Conservation (phyloP, 2,113 vertebrate genomes). For the Colinus virginianus region DNA sequence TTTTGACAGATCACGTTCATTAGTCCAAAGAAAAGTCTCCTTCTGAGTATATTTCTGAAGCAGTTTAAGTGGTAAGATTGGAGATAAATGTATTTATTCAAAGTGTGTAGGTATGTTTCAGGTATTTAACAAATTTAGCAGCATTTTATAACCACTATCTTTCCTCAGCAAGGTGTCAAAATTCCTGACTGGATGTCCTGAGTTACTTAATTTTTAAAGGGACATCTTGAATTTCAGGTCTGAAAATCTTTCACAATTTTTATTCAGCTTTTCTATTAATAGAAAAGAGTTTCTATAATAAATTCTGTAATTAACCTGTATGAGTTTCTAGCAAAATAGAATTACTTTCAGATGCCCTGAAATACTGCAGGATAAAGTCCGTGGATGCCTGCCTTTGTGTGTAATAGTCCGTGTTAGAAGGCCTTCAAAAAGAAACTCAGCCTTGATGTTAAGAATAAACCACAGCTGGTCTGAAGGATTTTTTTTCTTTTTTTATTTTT, state of each 20-base stretch:
- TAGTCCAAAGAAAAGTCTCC: constrained; percentile 89
- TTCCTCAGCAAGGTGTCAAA: not conserved
- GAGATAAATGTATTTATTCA: not conserved
- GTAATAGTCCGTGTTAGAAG: not conserved
- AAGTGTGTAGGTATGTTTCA: not conserved
- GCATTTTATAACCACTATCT: not conserved
- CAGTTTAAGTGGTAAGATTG: constrained; percentile 91
- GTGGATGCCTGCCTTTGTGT: not conserved
- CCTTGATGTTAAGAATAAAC: not conserved
- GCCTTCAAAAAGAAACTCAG: not conserved
- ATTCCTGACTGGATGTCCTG: not conserved
- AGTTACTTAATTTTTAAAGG: not conserved
- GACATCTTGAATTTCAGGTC: not conserved
- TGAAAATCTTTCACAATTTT: not conserved
- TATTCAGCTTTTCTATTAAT: not conserved
- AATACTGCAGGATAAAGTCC: not conserved
- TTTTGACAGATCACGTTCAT: constrained; percentile 88
- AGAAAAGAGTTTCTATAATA: not conserved
- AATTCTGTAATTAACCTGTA: not conserved
- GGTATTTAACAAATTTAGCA: not conserved
- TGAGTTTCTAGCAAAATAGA: not conserved
- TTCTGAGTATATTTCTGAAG: constrained; percentile 94
- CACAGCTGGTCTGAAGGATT: not conserved
- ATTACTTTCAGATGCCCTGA: not conserved
- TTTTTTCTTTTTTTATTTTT: not conserved